These are phyloP conservation scores for Acanthurus tractus DNA, from an alignment of 2,797 vertebrate genomes.

Conservation along the genomic window DNA sequence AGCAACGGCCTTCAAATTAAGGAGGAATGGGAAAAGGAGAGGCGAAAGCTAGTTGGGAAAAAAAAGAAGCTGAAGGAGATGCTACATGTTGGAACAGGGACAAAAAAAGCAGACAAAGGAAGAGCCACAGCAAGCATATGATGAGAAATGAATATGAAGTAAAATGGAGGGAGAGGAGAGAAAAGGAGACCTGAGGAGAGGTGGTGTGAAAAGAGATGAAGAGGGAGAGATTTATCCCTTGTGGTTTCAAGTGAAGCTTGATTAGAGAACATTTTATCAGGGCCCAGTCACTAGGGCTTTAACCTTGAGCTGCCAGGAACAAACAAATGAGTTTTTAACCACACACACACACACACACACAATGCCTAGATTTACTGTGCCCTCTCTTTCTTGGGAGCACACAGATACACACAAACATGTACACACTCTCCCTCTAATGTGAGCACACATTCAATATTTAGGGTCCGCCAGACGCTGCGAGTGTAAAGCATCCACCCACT, in stretches of 20 bases:
- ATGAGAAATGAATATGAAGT: conserved; percentile 32
- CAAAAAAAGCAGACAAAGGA: conserved; percentile 31
- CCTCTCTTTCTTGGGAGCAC: conserved; percentile 12
- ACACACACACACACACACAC: conserved; percentile 31
- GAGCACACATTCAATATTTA: conserved; percentile 37
- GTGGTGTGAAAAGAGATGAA: conserved; percentile 36
- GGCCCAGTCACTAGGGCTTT: conserved; percentile 71
- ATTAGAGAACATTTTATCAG: conserved; percentile 83
- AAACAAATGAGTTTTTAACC: conserved; percentile 83
- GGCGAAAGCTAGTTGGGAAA: conserved; percentile 14
- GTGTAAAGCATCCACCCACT: conserved; percentile 23
- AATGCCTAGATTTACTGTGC: conserved; percentile 55
- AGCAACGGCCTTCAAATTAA: conserved; percentile 79
- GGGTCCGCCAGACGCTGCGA: conserved; percentile 14
- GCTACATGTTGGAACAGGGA: conserved; percentile 31
- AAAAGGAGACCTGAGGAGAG: conserved; percentile 37
- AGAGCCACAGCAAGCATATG: conserved; percentile 36
- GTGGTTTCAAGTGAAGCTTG: conserved; percentile 73
- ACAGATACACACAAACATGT: background rate
- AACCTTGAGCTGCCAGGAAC: conserved; percentile 83
- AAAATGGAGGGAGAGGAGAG: conserved; percentile 28
- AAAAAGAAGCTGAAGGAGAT: conserved; percentile 23
- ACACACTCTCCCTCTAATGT: conserved; percentile 34
- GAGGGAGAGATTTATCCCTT: conserved; percentile 71
- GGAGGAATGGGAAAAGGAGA: conserved; percentile 33